phyloP scores from a whole-genome alignment of 2,888 invertebrate genomes.

The Drosophila nr. perissopoda region DNA sequence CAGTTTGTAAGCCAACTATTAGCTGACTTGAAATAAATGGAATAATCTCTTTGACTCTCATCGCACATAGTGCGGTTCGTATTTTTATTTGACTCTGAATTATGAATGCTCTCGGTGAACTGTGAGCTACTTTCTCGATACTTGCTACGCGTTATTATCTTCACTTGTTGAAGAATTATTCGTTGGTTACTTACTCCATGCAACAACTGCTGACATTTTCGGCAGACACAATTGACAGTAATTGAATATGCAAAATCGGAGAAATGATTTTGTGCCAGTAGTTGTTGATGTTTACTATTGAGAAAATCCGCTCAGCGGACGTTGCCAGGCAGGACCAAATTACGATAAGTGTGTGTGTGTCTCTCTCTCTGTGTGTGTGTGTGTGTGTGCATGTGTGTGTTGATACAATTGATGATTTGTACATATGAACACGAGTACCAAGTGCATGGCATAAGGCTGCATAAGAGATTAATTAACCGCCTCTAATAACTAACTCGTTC shows the following conservation, averaged over 20 bases:
- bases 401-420: constrained; percentile 51
- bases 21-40: background rate
- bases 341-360: constrained; percentile 16
- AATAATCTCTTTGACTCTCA: background rate
- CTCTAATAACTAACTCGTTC: background rate
- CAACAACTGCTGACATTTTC: background rate
- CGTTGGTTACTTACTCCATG: background rate
- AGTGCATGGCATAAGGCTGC: constrained; percentile 17
- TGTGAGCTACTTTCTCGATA: background rate
- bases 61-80: background rate
- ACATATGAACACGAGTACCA: constrained; percentile 2
- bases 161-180: background rate
- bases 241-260: constrained; percentile 41
- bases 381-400: constrained; percentile 19
- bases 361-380: constrained; percentile 14
- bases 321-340: constrained; percentile 39
- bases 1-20: background rate
- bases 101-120: background rate
- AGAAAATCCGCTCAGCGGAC: constrained; percentile 32
- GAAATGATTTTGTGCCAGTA: background rate
- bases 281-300: constrained; percentile 18
- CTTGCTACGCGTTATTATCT: background rate
- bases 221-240: constrained; percentile 19
- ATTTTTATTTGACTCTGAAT: background rate
- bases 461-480: constrained; percentile 42